A percentile compares a stretch with the other conserved stretches of the same genome.
phyloP scores from a whole-genome alignment of 2,888 invertebrate species.

The Torymus tubicola region DNA sequence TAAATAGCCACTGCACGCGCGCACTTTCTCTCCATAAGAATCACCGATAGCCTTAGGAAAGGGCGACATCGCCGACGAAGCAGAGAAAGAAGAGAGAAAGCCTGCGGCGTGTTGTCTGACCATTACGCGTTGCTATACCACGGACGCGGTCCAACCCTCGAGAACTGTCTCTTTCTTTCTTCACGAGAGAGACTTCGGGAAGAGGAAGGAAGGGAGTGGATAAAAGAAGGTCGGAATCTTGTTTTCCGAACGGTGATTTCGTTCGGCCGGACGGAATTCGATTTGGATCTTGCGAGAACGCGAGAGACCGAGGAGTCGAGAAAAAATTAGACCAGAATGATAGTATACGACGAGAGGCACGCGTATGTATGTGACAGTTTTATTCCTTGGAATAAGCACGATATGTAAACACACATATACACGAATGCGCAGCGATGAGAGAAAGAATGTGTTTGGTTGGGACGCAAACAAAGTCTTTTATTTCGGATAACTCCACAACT shows the following conservation, averaged over 20 bases:
- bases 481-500: no score
- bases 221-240: slow-evolving; percentile 34
- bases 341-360: background rate
- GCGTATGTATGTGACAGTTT: slow-evolving; percentile 5
- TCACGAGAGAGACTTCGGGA: no score
- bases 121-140: slow-evolving; percentile 6
- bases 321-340: slow-evolving; percentile 11
- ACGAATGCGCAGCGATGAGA: background rate
- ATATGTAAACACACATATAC: no score
- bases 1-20: no score
- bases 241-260: slow-evolving; percentile 42
- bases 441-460: background rate
- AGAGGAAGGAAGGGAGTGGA: background rate
- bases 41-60: no score
- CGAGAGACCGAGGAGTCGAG: background rate
- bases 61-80: background rate
- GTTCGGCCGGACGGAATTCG: slow-evolving; percentile 31
- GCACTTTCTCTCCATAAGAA: no score
- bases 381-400: slow-evolving; percentile 20
- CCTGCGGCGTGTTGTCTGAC: slow-evolving; percentile 8
- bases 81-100: background rate
- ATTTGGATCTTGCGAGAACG: slow-evolving; percentile 12
- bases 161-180: background rate
- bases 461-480: background rate
- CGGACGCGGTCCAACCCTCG: slow-evolving; percentile 13